phyloP scores from a whole-genome alignment of 2,797 vertebrate genomes.

The Leptatherina wallacei region DNA sequence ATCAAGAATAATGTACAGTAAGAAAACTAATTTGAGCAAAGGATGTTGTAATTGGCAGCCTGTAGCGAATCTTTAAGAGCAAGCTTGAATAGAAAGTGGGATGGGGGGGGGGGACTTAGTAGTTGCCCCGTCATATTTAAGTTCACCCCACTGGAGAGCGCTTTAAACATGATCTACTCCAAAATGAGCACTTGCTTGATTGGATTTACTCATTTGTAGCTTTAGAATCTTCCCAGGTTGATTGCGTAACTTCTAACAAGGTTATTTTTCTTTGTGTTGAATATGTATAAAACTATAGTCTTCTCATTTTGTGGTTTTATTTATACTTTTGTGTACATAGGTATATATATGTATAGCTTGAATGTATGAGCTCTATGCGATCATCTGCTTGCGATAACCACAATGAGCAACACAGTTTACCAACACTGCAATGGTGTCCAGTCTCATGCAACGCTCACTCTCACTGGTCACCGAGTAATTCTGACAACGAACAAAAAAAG shows the following conservation, averaged over 20 bases:
- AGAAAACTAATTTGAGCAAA: slow-evolving; percentile 35
- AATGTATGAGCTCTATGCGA: slow-evolving; percentile 77
- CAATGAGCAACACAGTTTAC: slow-evolving; percentile 61
- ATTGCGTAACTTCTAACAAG: slow-evolving; percentile 50
- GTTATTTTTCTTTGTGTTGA: slow-evolving; percentile 58
- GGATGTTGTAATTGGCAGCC: slow-evolving; percentile 65
- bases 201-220: slow-evolving; percentile 65
- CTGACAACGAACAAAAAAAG: slow-evolving; percentile 54
- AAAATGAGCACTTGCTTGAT: slow-evolving; percentile 77
- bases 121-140: slow-evolving; percentile 52
- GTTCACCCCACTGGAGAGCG: slow-evolving; percentile 60
- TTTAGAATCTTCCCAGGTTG: slow-evolving; percentile 50
- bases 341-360: slow-evolving; percentile 83
- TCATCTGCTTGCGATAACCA: slow-evolving; percentile 72
- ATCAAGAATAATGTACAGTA: slow-evolving; percentile 45
- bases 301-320: slow-evolving; percentile 81
- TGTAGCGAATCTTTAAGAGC: slow-evolving; percentile 69
- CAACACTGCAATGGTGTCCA: slow-evolving; percentile 26
- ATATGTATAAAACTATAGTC: slow-evolving; percentile 72
- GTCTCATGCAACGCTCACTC: slow-evolving; percentile 11
- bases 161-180: slow-evolving; percentile 71
- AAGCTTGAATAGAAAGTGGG: slow-evolving; percentile 70
- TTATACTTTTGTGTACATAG: slow-evolving; percentile 84
- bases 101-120: slow-evolving; percentile 23
- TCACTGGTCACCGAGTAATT: slow-evolving; percentile 42